Evolutionary conservation across 2,113 vertebrate genomes (phyloP), one percentile per base, ranked within the genome.

Genomic region (Anhinga rufa): DNA sequence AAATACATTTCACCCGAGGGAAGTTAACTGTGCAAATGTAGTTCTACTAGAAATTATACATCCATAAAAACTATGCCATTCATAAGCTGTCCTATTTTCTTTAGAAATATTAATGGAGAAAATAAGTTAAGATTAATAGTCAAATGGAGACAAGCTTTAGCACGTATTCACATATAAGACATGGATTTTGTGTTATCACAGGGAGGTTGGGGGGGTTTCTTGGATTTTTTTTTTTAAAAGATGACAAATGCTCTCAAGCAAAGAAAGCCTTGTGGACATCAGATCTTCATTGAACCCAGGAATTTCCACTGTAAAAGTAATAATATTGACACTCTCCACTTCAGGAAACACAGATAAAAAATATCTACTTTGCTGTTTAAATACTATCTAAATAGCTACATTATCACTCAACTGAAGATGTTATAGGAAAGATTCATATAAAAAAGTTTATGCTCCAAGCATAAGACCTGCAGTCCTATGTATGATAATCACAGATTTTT

Each of bases 101-200:
- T 84, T 32, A 76, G 51, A 86, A 92, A 71, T 21, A 77, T 4
- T 34, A 4, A 82, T 8, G 14, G 15, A 88, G 42, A 64, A 86
- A 81, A 92, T 17, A 9, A 32, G 31, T 22, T 32, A 87, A 68
- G 26, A 81, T 32, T 21, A 54, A 49, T 6, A 26, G 24, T 29
- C 58, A 74, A 38, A 12, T 19, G 1, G 17, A 88, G 28, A 10
- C 24, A 14, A 40, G 25, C 25, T 69, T 55, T 40, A 54, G 52
- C 12, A 31, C 1, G 0, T 12, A 66, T 68, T 84, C 32, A 71
- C 1, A 12, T 10, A 19, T 0, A 66, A 9, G n/a, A 54, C 11
- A 18, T 9, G 5, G n/a, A 54, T 49, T 69, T 65, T 92, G 34
- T 38, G 21, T 31, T 70, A 31, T 10, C 6, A 68, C 4, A 25